Evolutionary conservation across 2,888 invertebrate species (phyloP).

Genomic region (Chromoteleia sp.): DNA sequence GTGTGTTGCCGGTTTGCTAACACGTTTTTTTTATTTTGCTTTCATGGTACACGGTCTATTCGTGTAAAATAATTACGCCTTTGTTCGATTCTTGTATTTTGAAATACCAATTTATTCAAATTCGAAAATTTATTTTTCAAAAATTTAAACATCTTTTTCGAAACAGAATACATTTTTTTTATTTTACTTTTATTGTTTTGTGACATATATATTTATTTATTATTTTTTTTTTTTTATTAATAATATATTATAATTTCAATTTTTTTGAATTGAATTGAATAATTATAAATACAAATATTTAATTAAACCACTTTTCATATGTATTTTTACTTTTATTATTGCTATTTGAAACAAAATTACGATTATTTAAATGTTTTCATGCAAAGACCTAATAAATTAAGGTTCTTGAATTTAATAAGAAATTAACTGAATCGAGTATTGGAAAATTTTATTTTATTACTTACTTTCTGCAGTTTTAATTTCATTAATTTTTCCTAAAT

Average conservation of each 20-base stretch:
- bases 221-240: background rate
- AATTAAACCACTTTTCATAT: too few relatives aligned
- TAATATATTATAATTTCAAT: background rate
- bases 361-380: background rate
- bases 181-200: too few relatives aligned
- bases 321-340: too few relatives aligned
- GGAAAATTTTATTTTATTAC: background rate
- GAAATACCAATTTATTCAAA: too few relatives aligned
- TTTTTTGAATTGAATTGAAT: background rate
- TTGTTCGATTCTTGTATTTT: background rate
- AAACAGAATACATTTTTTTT: too few relatives aligned
- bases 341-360: too few relatives aligned
- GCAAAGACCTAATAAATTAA: background rate
- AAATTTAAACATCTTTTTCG: too few relatives aligned
- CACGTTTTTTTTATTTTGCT: constrained; percentile 64
- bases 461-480: too few relatives aligned
- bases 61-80: constrained; percentile 19
- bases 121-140: too few relatives aligned
- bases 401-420: background rate
- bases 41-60: constrained; percentile 15
- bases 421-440: background rate
- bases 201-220: background rate
- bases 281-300: background rate
- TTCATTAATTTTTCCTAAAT: too few relatives aligned
- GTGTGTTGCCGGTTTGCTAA: constrained; percentile 90